Conservation (phyloP, 2,113 vertebrate genomes). For the Oryzias javanicus region DNA sequence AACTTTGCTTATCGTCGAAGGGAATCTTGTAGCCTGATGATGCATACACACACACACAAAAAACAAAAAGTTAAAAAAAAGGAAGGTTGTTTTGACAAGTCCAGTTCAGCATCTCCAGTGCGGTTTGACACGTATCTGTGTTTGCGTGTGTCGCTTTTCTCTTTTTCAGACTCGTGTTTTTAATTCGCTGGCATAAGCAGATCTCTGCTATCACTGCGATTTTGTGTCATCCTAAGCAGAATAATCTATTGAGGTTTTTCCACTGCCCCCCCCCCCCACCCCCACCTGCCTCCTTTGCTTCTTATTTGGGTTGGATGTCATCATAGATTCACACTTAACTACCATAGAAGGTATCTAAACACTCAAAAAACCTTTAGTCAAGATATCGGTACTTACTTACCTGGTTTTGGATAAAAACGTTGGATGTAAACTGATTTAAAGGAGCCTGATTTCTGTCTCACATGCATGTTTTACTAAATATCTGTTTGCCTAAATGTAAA, state of each 20-base stretch:
- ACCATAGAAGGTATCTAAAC: neutral
- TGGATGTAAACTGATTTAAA: neutral
- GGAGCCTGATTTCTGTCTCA: no score
- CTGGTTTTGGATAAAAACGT: neutral
- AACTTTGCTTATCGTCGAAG: conserved; percentile 61
- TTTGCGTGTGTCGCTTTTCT: conserved; percentile 41
- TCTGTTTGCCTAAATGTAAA: no score
- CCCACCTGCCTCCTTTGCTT: conserved; percentile 15
- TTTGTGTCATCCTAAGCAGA: conserved; percentile 70
- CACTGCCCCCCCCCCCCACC: conserved; percentile 38
- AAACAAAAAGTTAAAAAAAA: conserved; percentile 3
- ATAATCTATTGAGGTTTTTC: conserved; percentile 67
- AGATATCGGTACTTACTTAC: no score
- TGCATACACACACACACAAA: conserved; percentile 19
- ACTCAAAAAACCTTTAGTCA: neutral
- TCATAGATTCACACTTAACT: conserved; percentile 9
- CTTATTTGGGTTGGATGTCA: conserved; percentile 20
- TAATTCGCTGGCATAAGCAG: conserved; percentile 67
- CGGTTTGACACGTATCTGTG: conserved; percentile 39
- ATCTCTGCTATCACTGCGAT: conserved; percentile 62
- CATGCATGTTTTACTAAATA: no score
- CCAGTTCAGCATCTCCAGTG: conserved; percentile 43
- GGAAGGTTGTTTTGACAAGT: conserved; percentile 43
- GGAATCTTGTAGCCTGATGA: conserved; percentile 44
- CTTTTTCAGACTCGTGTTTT: conserved; percentile 36